phyloP scores from a whole-genome alignment of 2,113 vertebrate genomes.

The Bungarus multicinctus region DNA sequence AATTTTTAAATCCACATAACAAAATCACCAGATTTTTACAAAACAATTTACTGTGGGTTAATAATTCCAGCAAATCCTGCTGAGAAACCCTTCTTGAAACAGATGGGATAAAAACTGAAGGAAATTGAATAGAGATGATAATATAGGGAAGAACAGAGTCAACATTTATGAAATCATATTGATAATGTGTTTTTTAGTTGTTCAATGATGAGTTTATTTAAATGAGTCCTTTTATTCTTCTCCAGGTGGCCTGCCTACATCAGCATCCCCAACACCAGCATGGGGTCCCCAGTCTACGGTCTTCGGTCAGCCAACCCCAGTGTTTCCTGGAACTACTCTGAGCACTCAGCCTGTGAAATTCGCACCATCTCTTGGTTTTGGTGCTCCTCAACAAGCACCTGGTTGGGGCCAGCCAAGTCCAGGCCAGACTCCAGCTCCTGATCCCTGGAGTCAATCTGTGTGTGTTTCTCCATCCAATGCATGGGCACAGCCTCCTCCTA shows the following conservation, averaged over 20 bases:
- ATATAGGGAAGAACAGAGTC: not conserved
- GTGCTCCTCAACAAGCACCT: slow-evolving; percentile 56
- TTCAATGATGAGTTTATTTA: not conserved
- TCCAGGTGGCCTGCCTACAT: slow-evolving; percentile 74
- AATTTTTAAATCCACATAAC: not conserved
- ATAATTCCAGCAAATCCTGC: not conserved
- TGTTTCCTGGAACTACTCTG: slow-evolving; percentile 61
- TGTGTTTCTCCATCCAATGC: slow-evolving; percentile 43
- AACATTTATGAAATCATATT: not conserved
- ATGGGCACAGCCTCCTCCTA: slow-evolving; percentile 71
- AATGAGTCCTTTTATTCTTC: not conserved
- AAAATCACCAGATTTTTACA: not conserved
- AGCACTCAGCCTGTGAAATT: slow-evolving; percentile 62
- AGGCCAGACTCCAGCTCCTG: slow-evolving; percentile 61
- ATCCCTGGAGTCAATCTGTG: slow-evolving; percentile 71
- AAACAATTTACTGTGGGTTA: not conserved
- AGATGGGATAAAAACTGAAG: not conserved
- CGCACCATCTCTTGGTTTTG: slow-evolving; percentile 68
- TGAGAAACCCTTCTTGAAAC: not conserved
- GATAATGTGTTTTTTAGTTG: not conserved
- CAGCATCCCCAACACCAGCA: slow-evolving; percentile 60
- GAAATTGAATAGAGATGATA: not conserved
- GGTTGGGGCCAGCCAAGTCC: slow-evolving; percentile 77
- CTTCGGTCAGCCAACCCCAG: slow-evolving; percentile 66
- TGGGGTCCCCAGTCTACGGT: slow-evolving; percentile 72